Base-by-base conservation (phyloP, 2,797 vertebrate species). In the Lithobates pipiens region DNA sequence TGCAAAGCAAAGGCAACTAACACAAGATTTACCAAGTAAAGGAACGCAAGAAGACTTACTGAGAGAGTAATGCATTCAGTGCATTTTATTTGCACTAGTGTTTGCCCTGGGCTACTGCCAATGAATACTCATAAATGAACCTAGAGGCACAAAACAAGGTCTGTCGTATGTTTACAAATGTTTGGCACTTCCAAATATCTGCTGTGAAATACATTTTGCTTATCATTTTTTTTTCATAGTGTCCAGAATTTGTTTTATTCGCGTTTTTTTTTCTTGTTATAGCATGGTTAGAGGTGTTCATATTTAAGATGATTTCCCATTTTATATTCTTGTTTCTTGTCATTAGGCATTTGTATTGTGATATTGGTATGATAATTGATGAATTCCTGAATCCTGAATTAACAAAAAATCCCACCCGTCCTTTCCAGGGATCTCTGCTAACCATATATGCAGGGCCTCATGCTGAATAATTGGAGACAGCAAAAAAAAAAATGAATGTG, bases 81-180 rank as follows among this genome's bases (percentile, higher is more conserved):
- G 80, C 54, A 7, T 82, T 82, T 73, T 82, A 82, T 82, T 73
- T 82, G 80, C 80, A 42, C 54, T 82, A 29, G 23, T 82, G 70
- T 82, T 82, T 82, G 50, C 50, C 80, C 80, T 82, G 80, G 80
- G 72, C 42, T 73, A 70, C 70, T 44, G 80, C 80, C 80, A 82
- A 54, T 82, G 69, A 82, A 73, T 74, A 69, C 80, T 25, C 69
- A 80, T 80, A 80, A 80, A 80, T 80, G 70, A 82, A 82, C 69
- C 70, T 44, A 23, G 39, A 63, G 44, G 72, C 72, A 83, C 72
- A 75, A 83, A 75, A 68, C 81, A 50, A 10, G 46, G 57, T 50
- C 81, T 83, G 72, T 75, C 39, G 21, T 18, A 65, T 67, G 81
- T 83, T 76, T 83, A 46, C 72, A 76, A 61, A 72, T 44, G 42